Conservation (phyloP, 2,797 vertebrate species). For the Manis crassicaudata region DNA sequence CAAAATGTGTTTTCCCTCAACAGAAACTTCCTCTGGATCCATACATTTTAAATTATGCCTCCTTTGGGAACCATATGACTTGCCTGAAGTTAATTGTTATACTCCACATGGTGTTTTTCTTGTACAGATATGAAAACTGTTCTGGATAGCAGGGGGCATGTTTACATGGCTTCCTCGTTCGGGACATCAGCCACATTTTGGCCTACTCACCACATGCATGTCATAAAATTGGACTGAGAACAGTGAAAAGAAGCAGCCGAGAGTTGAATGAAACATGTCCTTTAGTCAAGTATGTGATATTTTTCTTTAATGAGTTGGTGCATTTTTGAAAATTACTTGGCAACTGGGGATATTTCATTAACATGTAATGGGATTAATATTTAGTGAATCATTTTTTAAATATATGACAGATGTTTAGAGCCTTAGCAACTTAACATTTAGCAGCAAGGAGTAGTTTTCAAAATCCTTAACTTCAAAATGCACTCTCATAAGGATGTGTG, state of each 20-base stretch:
- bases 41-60: neutral
- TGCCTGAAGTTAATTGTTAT: neutral
- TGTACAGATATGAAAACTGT: neutral
- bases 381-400: slow-evolving; percentile 53
- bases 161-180: slow-evolving; percentile 14
- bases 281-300: neutral
- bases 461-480: neutral
- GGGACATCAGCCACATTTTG: neutral
- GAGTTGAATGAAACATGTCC: neutral
- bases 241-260: neutral
- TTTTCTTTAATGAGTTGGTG: slow-evolving; percentile 29
- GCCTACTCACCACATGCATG: neutral
- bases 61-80: neutral
- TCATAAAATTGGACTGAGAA: neutral
- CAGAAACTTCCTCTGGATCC: neutral
- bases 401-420: slow-evolving; percentile 41
- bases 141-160: neutral
- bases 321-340: slow-evolving; percentile 63
- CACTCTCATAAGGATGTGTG: neutral
- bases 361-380: slow-evolving; percentile 45
- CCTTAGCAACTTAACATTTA: slow-evolving; percentile 22
- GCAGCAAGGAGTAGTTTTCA: neutral
- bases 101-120: neutral
- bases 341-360: slow-evolving; percentile 52
- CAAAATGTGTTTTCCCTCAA: neutral